These are phyloP conservation scores for Nomada goodeniana DNA, from an alignment of 2,888 invertebrate species.

Conservation along the genomic window DNA sequence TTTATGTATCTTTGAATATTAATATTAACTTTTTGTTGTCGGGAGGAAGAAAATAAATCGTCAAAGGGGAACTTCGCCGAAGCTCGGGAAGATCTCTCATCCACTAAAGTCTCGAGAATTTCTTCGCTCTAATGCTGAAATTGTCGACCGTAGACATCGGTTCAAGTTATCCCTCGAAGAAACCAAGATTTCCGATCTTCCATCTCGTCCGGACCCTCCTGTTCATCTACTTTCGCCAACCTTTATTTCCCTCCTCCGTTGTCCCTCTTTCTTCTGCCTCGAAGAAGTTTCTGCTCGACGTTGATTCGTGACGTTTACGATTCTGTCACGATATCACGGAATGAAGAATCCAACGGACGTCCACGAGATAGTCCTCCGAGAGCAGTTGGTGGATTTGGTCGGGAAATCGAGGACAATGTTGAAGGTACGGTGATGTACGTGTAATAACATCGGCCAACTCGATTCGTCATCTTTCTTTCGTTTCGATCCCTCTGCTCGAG, in stretches of 20 bases:
- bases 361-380: background rate
- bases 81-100: slow-evolving; percentile 29
- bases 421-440: slow-evolving; percentile 39
- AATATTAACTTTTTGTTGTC: no score
- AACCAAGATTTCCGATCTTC: slow-evolving; percentile 41
- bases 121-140: slow-evolving; percentile 42
- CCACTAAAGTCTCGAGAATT: slow-evolving; percentile 52
- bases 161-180: slow-evolving; percentile 29
- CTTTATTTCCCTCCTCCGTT: background rate
- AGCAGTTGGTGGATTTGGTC: slow-evolving; percentile 39
- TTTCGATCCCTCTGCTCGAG: no score
- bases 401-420: slow-evolving; percentile 20
- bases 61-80: background rate
- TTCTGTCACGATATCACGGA: slow-evolving; percentile 37
- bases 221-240: slow-evolving; percentile 26
- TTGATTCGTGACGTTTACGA: slow-evolving; percentile 57
- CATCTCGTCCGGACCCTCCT: background rate
- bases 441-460: slow-evolving; percentile 46
- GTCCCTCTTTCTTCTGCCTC: background rate
- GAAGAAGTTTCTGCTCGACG: slow-evolving; percentile 26
- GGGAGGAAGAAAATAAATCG: no score
- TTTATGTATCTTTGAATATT: no score
- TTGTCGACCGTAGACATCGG: slow-evolving; percentile 22
- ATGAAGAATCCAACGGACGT: slow-evolving; percentile 5
- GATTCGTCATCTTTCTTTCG: slow-evolving; percentile 7